A percentile compares a stretch with the other conserved stretches of the same genome.
Evolutionary conservation across 2,113 vertebrate genomes (phyloP).

Genomic region (Globicephala melas): DNA sequence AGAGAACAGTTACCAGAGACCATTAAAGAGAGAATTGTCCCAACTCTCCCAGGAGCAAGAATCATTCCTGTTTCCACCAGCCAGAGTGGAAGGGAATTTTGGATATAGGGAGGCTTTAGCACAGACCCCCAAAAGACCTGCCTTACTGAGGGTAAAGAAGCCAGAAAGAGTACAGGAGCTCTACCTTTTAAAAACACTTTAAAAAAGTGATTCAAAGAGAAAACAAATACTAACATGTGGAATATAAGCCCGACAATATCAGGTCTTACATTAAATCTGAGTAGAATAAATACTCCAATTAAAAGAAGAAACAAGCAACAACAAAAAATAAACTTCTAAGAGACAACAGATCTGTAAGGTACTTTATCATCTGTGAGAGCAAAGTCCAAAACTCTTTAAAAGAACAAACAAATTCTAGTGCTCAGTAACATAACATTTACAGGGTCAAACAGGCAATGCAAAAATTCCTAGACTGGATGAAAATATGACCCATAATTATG

Average conservation of each 20-base stretch:
- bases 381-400: not conserved
- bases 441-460: not conserved
- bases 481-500: not conserved
- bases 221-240: not conserved
- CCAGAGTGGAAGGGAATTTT: no score
- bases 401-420: not conserved
- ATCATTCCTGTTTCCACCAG: not conserved
- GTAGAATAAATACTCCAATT: not conserved
- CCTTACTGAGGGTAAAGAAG: not conserved
- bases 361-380: not conserved
- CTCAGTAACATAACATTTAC: not conserved
- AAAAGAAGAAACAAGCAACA: not conserved
- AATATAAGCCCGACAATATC: not conserved
- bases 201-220: not conserved
- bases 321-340: not conserved
- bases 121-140: not conserved
- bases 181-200: not conserved
- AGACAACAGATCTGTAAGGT: not conserved
- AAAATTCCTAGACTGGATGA: not conserved
- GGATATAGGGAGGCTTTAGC: not conserved
- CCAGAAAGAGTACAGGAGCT: not conserved
- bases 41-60: not conserved
- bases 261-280: not conserved
- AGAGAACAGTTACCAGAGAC: not conserved
- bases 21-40: not conserved